These are phyloP conservation scores for Gallinago media DNA, from an alignment of 2,113 vertebrate species.

Conservation along the genomic window DNA sequence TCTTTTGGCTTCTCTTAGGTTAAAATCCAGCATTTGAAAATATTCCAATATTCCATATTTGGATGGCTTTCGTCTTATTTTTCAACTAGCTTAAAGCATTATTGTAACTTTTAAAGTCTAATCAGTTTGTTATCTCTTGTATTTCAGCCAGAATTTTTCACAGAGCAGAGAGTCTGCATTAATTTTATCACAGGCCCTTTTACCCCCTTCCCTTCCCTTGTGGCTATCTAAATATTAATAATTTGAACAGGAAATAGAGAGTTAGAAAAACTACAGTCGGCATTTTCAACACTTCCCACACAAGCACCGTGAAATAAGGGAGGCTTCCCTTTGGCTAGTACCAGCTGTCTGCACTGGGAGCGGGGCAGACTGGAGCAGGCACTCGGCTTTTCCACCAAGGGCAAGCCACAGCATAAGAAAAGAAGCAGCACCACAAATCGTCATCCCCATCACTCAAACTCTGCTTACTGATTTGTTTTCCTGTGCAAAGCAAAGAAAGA, in stretches of 20 bases:
- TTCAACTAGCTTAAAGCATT: not conserved
- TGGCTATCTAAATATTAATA: slow-evolving; percentile 32
- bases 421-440: not conserved
- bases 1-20: not conserved
- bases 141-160: slow-evolving; percentile 18
- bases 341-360: not conserved
- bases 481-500: not conserved
- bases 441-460: not conserved
- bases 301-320: accelerated
- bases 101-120: not conserved
- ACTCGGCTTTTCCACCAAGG: not conserved
- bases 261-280: not conserved
- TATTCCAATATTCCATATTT: not conserved
- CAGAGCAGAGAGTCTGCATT: slow-evolving; percentile 37
- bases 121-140: not conserved
- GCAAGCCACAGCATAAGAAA: not conserved
- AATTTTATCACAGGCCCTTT: slow-evolving; percentile 23
- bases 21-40: not conserved
- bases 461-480: not conserved
- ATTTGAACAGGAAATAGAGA: slow-evolving; percentile 1
- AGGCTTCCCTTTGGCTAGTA: slow-evolving; percentile 1
- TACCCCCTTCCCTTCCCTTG: not conserved
- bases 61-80: not conserved
- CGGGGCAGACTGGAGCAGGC: not conserved
- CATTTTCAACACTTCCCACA: not conserved